phyloP scores from a whole-genome alignment of 2,113 vertebrate species.

The Bambusicola thoracicus region DNA sequence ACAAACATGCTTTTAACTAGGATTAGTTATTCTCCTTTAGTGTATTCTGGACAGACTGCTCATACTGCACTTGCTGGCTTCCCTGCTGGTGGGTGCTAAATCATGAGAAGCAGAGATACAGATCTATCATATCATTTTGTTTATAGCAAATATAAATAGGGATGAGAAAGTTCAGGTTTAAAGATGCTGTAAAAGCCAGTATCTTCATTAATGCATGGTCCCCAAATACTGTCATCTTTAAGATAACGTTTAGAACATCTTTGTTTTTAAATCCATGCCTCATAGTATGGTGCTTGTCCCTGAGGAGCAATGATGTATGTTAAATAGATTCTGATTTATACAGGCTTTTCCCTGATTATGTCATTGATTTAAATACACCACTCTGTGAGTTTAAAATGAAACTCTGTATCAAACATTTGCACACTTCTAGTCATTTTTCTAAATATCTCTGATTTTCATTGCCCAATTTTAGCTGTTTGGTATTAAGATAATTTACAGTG shows the following conservation, averaged over 20 bases:
- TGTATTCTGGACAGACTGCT: neutral
- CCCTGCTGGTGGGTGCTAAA: neutral
- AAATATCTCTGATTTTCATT: neutral
- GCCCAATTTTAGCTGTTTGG: neutral
- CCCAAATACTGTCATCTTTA: neutral
- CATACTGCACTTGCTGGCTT: neutral
- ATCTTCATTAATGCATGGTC: neutral
- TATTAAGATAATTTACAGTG: neutral
- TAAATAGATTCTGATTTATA: neutral
- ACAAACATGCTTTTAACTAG: neutral
- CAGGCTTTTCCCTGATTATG: neutral
- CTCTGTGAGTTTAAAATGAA: neutral
- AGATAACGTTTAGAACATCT: neutral
- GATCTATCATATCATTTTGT: neutral
- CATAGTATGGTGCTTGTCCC: neutral
- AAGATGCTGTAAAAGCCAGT: neutral
- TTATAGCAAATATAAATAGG: neutral
- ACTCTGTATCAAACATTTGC: neutral
- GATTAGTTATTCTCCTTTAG: neutral
- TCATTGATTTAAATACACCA: neutral
- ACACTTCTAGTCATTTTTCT: neutral
- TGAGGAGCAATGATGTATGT: neutral
- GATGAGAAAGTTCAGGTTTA: neutral
- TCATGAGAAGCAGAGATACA: neutral
- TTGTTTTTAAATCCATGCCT: neutral